These are phyloP conservation scores for Leucophenga montana DNA, from an alignment of 2,888 invertebrate genomes.

Conservation along the genomic window DNA sequence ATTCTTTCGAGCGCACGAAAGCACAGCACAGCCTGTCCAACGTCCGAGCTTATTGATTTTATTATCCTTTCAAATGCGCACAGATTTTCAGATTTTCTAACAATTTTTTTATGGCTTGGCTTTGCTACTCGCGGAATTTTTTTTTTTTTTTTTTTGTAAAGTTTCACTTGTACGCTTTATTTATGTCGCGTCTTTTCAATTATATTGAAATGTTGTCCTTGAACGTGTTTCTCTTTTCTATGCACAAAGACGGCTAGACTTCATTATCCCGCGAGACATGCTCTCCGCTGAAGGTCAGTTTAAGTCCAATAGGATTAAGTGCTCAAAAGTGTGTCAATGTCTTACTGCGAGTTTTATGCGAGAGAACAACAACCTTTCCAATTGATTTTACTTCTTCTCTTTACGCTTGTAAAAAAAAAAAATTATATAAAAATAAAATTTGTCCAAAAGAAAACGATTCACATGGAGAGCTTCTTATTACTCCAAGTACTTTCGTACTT, in stretches of 20 bases:
- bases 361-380: neutral
- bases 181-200: constrained; percentile 13
- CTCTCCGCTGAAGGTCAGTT: neutral
- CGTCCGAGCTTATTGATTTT: constrained; percentile 7
- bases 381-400: neutral
- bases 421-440: too few relatives aligned
- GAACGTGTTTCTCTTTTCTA: neutral
- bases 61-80: neutral
- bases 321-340: constrained; percentile 7
- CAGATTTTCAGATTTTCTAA: neutral
- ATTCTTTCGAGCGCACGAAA: too few relatives aligned
- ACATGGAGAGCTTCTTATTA: neutral
- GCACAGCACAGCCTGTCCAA: too few relatives aligned
- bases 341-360: neutral
- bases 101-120: neutral
- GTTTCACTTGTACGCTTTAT: neutral
- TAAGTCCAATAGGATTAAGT: neutral
- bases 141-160: neutral
- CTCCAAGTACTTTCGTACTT: neutral
- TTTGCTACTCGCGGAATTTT: neutral
- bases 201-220: constrained; percentile 7
- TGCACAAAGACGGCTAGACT: neutral
- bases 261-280: too few relatives aligned
- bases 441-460: too few relatives aligned
- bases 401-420: too few relatives aligned